phyloP scores from a whole-genome alignment of 2,113 vertebrate genomes.

The Nycticryphes semicollaris region DNA sequence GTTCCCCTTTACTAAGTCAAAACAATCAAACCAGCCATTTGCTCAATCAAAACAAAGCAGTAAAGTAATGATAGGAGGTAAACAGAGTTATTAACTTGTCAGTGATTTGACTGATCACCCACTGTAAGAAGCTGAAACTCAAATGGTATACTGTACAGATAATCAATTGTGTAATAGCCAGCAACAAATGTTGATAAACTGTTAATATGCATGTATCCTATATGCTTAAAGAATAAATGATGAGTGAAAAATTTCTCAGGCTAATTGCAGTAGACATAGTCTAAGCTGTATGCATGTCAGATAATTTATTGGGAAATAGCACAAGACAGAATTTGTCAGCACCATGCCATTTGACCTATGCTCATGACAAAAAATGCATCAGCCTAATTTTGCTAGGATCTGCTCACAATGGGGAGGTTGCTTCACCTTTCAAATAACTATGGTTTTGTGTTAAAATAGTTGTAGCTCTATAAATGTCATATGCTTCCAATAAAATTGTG shows the following conservation, averaged over 20 bases:
- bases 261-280: not conserved
- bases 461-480: not conserved
- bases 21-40: not conserved
- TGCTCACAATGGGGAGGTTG: not conserved
- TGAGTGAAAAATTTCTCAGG: not conserved
- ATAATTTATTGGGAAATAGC: not conserved
- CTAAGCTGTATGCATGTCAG: not conserved
- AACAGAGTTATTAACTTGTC: not conserved
- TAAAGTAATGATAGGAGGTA: not conserved
- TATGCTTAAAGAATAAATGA: not conserved
- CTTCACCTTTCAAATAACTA: not conserved
- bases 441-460: not conserved
- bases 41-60: not conserved
- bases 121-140: not conserved
- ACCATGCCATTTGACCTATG: not conserved
- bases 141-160: not conserved
- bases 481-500: not conserved
- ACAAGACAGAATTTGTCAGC: not conserved
- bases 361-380: not conserved
- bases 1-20: not conserved
- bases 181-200: not conserved
- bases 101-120: not conserved
- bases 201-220: not conserved
- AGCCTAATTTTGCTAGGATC: not conserved
- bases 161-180: not conserved